Conservation (phyloP, 2,113 vertebrate species). For the Lichenostomus cassidix region DNA sequence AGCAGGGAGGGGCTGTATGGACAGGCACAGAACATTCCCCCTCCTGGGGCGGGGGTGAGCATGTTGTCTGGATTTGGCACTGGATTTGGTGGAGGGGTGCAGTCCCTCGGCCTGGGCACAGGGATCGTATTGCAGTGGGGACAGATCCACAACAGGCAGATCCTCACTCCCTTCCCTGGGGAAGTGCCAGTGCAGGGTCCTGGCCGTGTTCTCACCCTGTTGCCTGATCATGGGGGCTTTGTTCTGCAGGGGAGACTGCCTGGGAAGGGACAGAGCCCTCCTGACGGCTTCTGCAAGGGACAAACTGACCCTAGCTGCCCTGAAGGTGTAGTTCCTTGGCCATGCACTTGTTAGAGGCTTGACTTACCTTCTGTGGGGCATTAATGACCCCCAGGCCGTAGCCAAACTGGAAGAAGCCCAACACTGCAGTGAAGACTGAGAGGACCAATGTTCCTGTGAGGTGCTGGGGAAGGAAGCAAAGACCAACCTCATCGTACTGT, state of each 20-base stretch:
- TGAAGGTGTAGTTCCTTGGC: neutral
- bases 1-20: accelerated
- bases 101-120: neutral
- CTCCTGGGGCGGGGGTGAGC: accelerated
- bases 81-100: neutral
- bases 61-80: accelerated
- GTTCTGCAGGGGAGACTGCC: neutral
- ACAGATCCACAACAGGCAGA: accelerated
- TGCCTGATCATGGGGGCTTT: neutral
- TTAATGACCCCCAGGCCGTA: slow-evolving; percentile 96
- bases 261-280: neutral
- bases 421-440: slow-evolving; percentile 83
- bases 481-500: neutral
- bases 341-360: neutral
- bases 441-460: slow-evolving; percentile 83
- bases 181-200: accelerated
- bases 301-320: neutral
- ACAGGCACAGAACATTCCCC: neutral
- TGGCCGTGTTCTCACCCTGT: accelerated
- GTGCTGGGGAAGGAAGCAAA: slow-evolving; percentile 69
- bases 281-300: neutral
- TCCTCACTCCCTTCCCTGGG: neutral
- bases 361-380: slow-evolving; percentile 88
- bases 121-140: accelerated
- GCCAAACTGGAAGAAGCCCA: slow-evolving; percentile 92